Evolutionary conservation across 2,113 vertebrate genomes (phyloP).

Genomic region (Xenotilapia flavipinnis): DNA sequence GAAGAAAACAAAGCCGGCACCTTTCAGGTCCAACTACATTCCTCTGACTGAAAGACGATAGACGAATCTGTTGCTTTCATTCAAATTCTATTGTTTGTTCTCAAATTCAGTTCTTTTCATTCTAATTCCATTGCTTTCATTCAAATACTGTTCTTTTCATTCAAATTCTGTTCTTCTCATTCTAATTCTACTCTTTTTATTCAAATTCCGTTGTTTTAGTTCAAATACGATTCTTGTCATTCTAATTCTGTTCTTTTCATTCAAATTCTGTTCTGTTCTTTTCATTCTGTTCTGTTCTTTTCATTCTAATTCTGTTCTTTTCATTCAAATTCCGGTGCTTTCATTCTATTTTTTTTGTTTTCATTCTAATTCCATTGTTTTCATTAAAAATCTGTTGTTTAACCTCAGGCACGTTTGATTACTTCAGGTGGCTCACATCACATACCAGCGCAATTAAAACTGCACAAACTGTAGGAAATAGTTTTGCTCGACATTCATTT

Average conservation of each 20-base stretch:
- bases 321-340: no score
- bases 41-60: background rate
- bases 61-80: no score
- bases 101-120: rapidly evolving
- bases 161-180: rapidly evolving
- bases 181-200: rapidly evolving
- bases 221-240: rapidly evolving
- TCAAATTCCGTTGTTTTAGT: rapidly evolving
- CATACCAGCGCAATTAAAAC: no score
- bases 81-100: rapidly evolving
- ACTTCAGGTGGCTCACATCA: background rate
- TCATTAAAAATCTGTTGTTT: background rate
- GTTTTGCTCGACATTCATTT: background rate
- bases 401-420: background rate
- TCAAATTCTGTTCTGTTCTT: rapidly evolving
- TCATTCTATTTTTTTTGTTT: no score
- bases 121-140: rapidly evolving
- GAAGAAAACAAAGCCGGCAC: background rate
- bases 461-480: background rate
- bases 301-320: rapidly evolving
- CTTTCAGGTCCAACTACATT: constrained; percentile 14
- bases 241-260: rapidly evolving
- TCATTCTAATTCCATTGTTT: no score
- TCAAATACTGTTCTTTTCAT: rapidly evolving
- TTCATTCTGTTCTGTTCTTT: rapidly evolving